These are phyloP conservation scores for Eugnorisma glareosa DNA, from an alignment of 2,888 invertebrate genomes.

Conservation along the genomic window DNA sequence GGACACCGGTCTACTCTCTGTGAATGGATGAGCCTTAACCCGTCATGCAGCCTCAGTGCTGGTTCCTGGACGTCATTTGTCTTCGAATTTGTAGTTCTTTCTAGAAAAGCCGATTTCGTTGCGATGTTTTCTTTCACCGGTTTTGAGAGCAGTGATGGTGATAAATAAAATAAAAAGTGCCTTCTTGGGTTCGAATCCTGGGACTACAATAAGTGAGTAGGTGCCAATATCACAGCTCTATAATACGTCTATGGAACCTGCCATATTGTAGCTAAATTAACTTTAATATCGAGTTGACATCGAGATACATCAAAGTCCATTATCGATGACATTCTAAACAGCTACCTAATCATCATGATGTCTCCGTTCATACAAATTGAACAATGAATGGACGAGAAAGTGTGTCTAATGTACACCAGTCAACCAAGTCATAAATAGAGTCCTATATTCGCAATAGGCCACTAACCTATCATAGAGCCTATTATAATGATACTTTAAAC, in stretches of 20 bases:
- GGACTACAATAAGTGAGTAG: neutral
- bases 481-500: conserved; percentile 46
- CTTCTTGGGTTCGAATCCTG: neutral
- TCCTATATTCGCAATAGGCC: conserved; percentile 46
- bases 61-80: neutral
- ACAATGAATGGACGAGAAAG: conserved; percentile 17
- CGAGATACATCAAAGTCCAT: neutral
- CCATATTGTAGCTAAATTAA: neutral
- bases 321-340: conserved; percentile 9
- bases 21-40: neutral
- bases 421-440: conserved; percentile 14
- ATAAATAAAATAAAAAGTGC: neutral
- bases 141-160: neutral
- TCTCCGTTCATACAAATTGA: conserved; percentile 8
- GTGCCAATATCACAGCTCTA: neutral
- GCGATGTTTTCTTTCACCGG: neutral
- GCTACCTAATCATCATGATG: neutral
- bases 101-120: neutral
- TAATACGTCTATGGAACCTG: neutral
- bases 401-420: neutral
- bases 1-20: neutral
- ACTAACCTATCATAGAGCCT: conserved; percentile 40
- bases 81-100: neutral
- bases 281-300: neutral
- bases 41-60: neutral